These are phyloP conservation scores for Epistrophe grossulariae DNA, from an alignment of 2,888 invertebrate genomes.

Conservation along the genomic window DNA sequence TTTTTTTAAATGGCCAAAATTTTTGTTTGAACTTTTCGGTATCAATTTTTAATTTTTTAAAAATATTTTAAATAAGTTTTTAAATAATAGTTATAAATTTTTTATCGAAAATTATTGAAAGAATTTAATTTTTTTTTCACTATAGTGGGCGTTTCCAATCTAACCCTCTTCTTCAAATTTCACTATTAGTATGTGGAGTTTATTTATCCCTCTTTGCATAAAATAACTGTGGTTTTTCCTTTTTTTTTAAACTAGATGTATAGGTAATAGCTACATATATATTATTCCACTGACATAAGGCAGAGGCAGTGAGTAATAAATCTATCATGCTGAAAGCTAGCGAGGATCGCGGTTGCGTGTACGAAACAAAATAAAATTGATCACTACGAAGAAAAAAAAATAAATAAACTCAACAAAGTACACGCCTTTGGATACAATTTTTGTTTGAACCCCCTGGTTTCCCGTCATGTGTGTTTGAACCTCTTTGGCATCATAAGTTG, in stretches of 20 bases:
- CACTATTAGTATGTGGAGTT: not conserved
- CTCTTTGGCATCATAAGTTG: not conserved
- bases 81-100: no score
- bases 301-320: conserved; percentile 48
- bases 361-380: conserved; percentile 40
- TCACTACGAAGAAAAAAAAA: conserved; percentile 69
- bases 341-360: conserved; percentile 50
- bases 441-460: conserved; percentile 25
- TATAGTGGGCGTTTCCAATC: conserved; percentile 38
- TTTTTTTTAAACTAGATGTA: not conserved
- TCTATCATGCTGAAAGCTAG: conserved; percentile 57
- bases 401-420: conserved; percentile 47
- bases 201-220: conserved; percentile 34
- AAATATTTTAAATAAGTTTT: no score
- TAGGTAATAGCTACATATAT: not conserved
- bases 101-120: no score
- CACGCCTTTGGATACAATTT: conserved; percentile 63
- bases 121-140: not conserved
- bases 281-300: conserved; percentile 12
- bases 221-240: conserved; percentile 61
- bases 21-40: no score
- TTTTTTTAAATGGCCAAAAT: no score
- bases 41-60: no score
- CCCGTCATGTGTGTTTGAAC: not conserved
- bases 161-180: conserved; percentile 26